A percentile compares a stretch with the other conserved stretches of the same genome.
phyloP scores from a whole-genome alignment of 2,888 invertebrate species.

The Panopea generosa region DNA sequence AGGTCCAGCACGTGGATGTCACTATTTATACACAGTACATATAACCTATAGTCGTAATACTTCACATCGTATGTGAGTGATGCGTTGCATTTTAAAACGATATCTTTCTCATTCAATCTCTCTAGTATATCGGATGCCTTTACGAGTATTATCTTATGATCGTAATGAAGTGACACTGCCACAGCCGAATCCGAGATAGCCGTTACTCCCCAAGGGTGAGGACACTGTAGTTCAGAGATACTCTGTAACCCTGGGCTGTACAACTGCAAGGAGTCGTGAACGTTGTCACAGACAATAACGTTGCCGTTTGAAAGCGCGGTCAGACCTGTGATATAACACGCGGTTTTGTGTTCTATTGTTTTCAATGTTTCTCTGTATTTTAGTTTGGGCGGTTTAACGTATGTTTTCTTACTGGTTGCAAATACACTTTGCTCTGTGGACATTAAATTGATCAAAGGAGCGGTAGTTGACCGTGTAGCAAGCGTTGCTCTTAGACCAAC shows the following conservation, averaged over 20 bases:
- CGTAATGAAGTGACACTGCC: constrained; percentile 48
- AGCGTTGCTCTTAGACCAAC: constrained; percentile 47
- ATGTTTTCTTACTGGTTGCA: constrained; percentile 8
- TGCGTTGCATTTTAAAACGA: constrained; percentile 36
- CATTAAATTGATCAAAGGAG: constrained; percentile 39
- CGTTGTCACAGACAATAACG: constrained; percentile 49
- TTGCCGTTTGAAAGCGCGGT: constrained; percentile 28
- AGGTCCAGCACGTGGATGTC: constrained; percentile 53
- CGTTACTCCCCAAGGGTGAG: constrained; percentile 50
- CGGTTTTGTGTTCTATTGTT: constrained; percentile 25
- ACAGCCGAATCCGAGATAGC: constrained; percentile 45
- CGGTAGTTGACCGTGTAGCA: constrained; percentile 35
- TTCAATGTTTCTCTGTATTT: constrained; percentile 24
- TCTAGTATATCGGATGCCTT: constrained; percentile 42
- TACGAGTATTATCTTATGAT: constrained; percentile 45
- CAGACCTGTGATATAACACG: constrained; percentile 48
- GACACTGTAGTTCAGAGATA: constrained; percentile 43
- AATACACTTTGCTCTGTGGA: constrained; percentile 23
- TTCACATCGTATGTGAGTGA: constrained; percentile 44
- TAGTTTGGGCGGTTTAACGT: constrained; percentile 12
- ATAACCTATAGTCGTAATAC: constrained; percentile 48
- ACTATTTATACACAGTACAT: constrained; percentile 38
- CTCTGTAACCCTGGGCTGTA: constrained; percentile 31
- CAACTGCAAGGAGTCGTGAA: constrained; percentile 47
- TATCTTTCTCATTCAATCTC: constrained; percentile 48